Evolutionary conservation across 1,140 invertebrate species (phyloP).

Genomic region (Oncopeltus fasciatus): DNA sequence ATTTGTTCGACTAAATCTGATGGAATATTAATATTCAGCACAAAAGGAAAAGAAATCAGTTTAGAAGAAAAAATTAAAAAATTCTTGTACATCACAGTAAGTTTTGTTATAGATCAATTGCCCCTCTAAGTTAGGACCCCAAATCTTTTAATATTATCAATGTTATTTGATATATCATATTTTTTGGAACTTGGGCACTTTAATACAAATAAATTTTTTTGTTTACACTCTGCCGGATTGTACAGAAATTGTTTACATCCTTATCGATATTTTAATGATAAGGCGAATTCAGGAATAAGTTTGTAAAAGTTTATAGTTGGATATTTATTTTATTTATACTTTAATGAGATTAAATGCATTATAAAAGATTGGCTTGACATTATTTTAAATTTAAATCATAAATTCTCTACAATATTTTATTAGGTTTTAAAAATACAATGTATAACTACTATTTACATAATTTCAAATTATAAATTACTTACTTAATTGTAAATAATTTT

Average conservation of each 20-base stretch:
- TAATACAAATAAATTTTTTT: neutral
- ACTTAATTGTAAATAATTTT: too few relatives aligned
- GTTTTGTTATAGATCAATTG: neutral
- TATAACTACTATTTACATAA: too few relatives aligned
- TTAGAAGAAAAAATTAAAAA: slow-evolving; percentile 20
- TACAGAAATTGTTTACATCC: neutral
- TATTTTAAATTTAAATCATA: too few relatives aligned
- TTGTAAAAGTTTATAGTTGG: too few relatives aligned
- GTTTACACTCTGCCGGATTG: neutral
- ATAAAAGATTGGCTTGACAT: too few relatives aligned
- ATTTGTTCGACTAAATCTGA: slow-evolving; percentile 22
- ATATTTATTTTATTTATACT: too few relatives aligned
- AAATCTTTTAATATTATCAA: neutral
- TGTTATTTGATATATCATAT: neutral
- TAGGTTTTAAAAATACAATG: too few relatives aligned
- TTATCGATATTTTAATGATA: too few relatives aligned
- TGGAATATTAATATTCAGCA: slow-evolving; percentile 23
- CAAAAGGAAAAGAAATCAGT: slow-evolving; percentile 22
- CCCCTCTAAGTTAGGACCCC: neutral
- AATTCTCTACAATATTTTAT: too few relatives aligned
- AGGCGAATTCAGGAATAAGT: too few relatives aligned
- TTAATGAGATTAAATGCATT: too few relatives aligned
- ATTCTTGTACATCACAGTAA: slow-evolving; percentile 13
- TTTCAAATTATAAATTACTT: too few relatives aligned
- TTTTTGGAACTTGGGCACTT: neutral